Conservation (phyloP, 2,113 vertebrate species). For the Amblyopsis rosae region DNA sequence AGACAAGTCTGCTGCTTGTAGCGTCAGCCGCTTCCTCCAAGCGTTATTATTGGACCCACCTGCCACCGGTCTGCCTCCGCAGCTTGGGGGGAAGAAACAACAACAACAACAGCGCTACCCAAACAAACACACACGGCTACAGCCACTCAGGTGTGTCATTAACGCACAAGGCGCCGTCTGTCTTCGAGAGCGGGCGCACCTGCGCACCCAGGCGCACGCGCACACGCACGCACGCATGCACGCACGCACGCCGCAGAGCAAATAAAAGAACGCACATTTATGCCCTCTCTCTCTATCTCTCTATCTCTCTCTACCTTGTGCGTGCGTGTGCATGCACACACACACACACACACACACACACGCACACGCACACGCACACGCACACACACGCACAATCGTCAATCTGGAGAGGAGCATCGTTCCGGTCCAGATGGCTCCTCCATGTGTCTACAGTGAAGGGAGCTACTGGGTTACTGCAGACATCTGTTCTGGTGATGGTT, state of each 20-base stretch:
- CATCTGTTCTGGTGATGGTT: conserved; percentile 81
- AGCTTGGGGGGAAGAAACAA: conserved; percentile 32
- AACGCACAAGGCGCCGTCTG: conserved; percentile 57
- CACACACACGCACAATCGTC: conserved; percentile 48
- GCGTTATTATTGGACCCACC: conserved; percentile 58
- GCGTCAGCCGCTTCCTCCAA: conserved; percentile 28
- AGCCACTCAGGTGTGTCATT: conserved; percentile 73
- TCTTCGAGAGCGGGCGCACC: conserved; percentile 43
- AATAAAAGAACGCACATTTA: conserved; percentile 39
- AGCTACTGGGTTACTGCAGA: conserved; percentile 83
- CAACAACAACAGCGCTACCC: conserved; percentile 33
- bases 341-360: conserved; percentile 16
- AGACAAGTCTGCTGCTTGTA: conserved; percentile 32
- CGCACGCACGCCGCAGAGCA: conserved; percentile 18
- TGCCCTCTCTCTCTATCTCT: conserved; percentile 2
- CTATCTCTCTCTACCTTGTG: conserved; percentile 18
- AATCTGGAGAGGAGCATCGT: conserved; percentile 75
- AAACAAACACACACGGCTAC: conserved; percentile 63
- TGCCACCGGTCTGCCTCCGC: conserved; percentile 49
- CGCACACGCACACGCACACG: conserved; percentile 39
- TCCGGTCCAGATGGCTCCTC: conserved; percentile 80
- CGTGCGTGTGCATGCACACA: too few relatives aligned
- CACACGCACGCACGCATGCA: conserved; percentile 31
- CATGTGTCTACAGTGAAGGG: conserved; percentile 81
- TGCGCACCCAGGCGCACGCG: conserved; percentile 20